Base-by-base conservation (phyloP, 2,888 invertebrate genomes). In the Aspidiotus rigidus region DNA sequence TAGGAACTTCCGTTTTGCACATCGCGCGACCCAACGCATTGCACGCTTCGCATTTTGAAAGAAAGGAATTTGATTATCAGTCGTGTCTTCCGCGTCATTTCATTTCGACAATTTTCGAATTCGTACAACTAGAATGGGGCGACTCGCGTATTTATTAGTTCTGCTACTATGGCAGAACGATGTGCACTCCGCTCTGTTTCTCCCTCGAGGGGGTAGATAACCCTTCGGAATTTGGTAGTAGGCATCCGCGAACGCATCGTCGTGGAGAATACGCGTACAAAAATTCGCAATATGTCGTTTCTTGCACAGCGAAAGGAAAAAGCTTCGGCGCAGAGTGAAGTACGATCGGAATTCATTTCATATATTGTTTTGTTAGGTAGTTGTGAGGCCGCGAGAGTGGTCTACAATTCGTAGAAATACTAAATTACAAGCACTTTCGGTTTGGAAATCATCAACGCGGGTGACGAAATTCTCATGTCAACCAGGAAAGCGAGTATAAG, bases 21-120 rank as follows among this genome's bases (percentile, higher is more conserved):
- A n/a, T 15, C 16, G 57, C 57, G 57, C 17, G 57, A 10, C 17
- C 16, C 57, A 3, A 10, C 7, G 57, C 28, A 5, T 28, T 28
- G 28, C 28, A 28, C 28, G 28, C 28, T 28, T 28, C 28, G 28
- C 5, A 28, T 28, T 28, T 16, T 10, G 57, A 17, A 7, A n/a
- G 16, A 57, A 57, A 57, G 57, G 57, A 57, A 57, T 57, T 57
- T 15, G 57, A 57, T 57, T 57, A 57, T 57, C 57, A 17, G 49
- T 49, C 49, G 57, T 10, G n/a, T 57, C 57, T 57, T 57, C 17
- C 57, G 16, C 57, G 57, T 17, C 57, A 57, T 57, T 57, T 57
- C 57, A 57, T 57, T 57, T 57, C 16, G 15, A 57, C 57, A 57
- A 57, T 57, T 16, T 57, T 10, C 57, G 57, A 15, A 10, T 3